These are phyloP conservation scores for Metacarcinus magister DNA, from an alignment of 2,888 invertebrate genomes.

Conservation along the genomic window DNA sequence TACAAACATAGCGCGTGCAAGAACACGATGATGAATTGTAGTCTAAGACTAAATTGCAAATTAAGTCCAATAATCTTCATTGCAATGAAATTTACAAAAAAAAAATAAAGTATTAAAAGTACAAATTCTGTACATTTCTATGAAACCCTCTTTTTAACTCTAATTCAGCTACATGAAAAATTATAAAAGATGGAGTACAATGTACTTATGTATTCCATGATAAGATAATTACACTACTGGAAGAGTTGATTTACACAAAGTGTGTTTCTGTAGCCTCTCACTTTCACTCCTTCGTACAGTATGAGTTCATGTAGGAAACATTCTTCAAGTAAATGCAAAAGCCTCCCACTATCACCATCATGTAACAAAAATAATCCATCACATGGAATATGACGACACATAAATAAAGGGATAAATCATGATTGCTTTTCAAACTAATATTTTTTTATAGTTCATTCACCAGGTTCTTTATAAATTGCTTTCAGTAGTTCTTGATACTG, in stretches of 20 bases:
- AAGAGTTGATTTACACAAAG: constrained; percentile 55
- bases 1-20: not conserved
- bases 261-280: constrained; percentile 56
- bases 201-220: not conserved
- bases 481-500: constrained; percentile 65
- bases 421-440: not conserved
- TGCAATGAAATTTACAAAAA: not conserved
- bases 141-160: not conserved
- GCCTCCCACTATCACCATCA: constrained; percentile 9
- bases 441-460: not conserved
- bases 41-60: not conserved
- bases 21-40: not conserved
- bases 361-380: constrained; percentile 8
- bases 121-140: constrained; percentile 8
- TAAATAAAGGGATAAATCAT: not conserved
- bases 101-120: constrained; percentile 11
- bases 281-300: not conserved
- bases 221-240: constrained; percentile 41
- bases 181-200: not conserved
- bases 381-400: not conserved
- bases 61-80: not conserved
- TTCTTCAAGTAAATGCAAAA: constrained; percentile 7
- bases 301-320: not conserved
- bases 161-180: not conserved
- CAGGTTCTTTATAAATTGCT: constrained; percentile 34